Conservation (phyloP, 2,113 vertebrate species). For the Cervus canadensis region DNA sequence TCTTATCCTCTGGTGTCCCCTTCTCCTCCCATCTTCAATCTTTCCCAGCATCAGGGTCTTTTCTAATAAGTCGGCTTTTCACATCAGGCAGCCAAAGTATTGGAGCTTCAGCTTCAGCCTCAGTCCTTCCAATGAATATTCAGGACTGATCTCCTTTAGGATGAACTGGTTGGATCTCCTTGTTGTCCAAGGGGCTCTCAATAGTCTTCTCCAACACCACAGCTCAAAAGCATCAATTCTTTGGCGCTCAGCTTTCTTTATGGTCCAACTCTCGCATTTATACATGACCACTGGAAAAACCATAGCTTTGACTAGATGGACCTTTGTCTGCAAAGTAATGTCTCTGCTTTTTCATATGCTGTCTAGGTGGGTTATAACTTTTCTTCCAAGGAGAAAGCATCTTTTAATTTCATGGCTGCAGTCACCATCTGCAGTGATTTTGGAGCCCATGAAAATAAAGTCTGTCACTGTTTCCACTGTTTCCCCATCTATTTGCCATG, state of each 20-base stretch:
- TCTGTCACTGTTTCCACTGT: not conserved
- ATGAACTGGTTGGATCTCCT: not conserved
- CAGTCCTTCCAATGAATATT: not conserved
- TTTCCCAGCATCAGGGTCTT: not conserved
- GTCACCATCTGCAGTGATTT: not conserved
- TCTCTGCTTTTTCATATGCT: not conserved
- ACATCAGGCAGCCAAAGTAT: not conserved
- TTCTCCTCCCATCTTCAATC: not conserved
- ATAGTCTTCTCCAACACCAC: not conserved
- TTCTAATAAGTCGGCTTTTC: not conserved
- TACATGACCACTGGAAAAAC: not conserved
- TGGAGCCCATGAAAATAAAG: not conserved
- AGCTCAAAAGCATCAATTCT: not conserved
- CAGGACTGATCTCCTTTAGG: not conserved
- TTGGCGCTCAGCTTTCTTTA: not conserved
- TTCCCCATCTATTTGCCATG: not conserved
- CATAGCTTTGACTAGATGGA: not conserved
- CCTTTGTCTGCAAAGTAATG: not conserved
- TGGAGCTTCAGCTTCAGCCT: not conserved
- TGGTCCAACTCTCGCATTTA: not conserved
- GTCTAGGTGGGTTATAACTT: not conserved
- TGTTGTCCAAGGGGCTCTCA: not conserved
- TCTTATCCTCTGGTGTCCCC: not conserved
- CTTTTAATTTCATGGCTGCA: not conserved
- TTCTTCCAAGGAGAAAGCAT: not conserved